A percentile compares a stretch with the other conserved stretches of the same genome.
These are phyloP conservation scores for Pachycephala philippinensis DNA, from an alignment of 2,113 vertebrate genomes.

Conservation along the genomic window DNA sequence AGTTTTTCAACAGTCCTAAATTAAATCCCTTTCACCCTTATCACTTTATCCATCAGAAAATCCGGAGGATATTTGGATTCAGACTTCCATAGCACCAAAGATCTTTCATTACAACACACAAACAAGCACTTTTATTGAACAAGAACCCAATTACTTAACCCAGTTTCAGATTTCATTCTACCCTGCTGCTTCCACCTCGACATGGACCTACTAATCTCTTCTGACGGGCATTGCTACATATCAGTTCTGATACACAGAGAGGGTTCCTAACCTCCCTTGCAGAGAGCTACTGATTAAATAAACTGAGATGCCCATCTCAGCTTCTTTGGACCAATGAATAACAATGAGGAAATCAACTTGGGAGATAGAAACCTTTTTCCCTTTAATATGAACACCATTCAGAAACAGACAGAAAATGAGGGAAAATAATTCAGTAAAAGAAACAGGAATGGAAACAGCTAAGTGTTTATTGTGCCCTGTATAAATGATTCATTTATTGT, in stretches of 20 bases:
- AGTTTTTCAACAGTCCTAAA: constrained; percentile 75
- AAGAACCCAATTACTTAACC: constrained; percentile 97
- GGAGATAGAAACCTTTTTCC: constrained; percentile 38
- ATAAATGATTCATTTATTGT: constrained; percentile 15
- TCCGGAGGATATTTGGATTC: constrained; percentile 78
- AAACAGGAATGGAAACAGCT: constrained; percentile 1
- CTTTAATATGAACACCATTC: constrained; percentile 4
- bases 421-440: constrained; percentile 3
- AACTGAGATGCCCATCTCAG: constrained; percentile 83
- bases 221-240: constrained; percentile 78
- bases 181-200: constrained; percentile 76
- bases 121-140: constrained; percentile 87
- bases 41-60: constrained; percentile 76
- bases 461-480: background rate
- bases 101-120: constrained; percentile 78
- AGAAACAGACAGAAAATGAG: constrained; percentile 5
- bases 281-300: constrained; percentile 88
- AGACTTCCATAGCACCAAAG: constrained; percentile 68
- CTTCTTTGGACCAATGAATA: constrained; percentile 86
- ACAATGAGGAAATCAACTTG: constrained; percentile 77
- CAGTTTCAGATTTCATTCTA: constrained; percentile 82
- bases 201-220: constrained; percentile 88
- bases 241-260: constrained; percentile 73
- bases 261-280: constrained; percentile 77
- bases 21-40: constrained; percentile 75